Evolutionary conservation across 2,888 invertebrate genomes (phyloP).

Genomic region (Ormyrus nitidulus): DNA sequence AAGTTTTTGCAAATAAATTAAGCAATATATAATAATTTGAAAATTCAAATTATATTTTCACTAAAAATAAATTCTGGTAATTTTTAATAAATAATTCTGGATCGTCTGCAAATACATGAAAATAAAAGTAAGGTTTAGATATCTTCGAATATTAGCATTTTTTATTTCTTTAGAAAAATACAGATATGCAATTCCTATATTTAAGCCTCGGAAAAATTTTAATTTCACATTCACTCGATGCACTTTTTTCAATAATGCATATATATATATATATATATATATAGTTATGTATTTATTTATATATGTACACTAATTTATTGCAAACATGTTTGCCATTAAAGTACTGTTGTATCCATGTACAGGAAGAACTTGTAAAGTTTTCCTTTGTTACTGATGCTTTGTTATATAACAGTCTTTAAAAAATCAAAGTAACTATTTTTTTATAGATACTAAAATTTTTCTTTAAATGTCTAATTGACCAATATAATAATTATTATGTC

Average conservation of each 20-base stretch:
- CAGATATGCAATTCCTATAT: constrained; percentile 60
- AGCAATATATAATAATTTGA: no score
- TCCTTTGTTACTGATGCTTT: constrained; percentile 21
- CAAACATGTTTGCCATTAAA: not conserved
- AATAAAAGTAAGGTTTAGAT: constrained; percentile 15
- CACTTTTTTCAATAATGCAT: constrained; percentile 41
- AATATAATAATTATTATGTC: constrained; percentile 30
- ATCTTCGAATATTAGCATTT: constrained; percentile 56
- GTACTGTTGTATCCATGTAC: constrained; percentile 5
- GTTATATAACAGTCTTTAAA: constrained; percentile 43
- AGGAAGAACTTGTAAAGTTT: constrained; percentile 36
- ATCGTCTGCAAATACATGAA: constrained; percentile 2
- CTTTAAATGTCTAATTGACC: constrained; percentile 42
- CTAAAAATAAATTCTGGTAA: not conserved
- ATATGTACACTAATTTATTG: constrained; percentile 34
- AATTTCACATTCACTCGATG: constrained; percentile 50
- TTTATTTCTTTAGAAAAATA: constrained; percentile 64
- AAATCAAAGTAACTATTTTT: constrained; percentile 37
- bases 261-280: constrained; percentile 24
- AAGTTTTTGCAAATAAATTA: no score
- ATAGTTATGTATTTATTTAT: constrained; percentile 32
- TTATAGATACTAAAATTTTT: constrained; percentile 43
- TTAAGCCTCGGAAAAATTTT: constrained; percentile 53
- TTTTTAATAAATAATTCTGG: not conserved
- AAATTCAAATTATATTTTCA: no score